Conservation (phyloP, 2,113 vertebrate genomes). For the Megaleporinus macrocephalus region DNA sequence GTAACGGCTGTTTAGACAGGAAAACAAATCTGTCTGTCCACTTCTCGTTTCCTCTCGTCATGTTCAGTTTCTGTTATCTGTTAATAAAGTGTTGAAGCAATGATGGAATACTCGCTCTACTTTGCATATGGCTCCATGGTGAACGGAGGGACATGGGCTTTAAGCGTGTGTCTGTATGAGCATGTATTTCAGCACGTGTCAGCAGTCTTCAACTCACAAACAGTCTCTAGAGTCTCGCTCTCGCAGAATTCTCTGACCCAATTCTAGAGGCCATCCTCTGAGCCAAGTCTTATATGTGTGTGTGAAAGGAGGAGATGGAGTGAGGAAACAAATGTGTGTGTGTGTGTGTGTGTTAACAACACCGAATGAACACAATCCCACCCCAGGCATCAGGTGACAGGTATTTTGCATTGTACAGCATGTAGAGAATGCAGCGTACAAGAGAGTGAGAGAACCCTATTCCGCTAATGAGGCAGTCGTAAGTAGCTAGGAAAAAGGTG, state of each 20-base stretch:
- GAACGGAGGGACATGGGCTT: slow-evolving; percentile 11
- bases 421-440: too few relatives aligned
- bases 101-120: slow-evolving; percentile 47
- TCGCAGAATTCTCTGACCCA: slow-evolving; percentile 56
- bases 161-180: slow-evolving; percentile 6
- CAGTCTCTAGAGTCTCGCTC: slow-evolving; percentile 45
- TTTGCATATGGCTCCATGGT: slow-evolving; percentile 41
- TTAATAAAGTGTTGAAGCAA: slow-evolving; percentile 29
- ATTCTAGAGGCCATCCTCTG: slow-evolving; percentile 40
- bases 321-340: slow-evolving; percentile 9
- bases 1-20: too few relatives aligned
- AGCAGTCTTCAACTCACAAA: slow-evolving; percentile 40
- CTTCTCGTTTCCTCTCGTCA: neutral
- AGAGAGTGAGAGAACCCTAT: too few relatives aligned
- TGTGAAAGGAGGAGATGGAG: slow-evolving; percentile 12
- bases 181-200: slow-evolving; percentile 7
- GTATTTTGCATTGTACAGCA: too few relatives aligned
- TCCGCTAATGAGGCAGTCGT: too few relatives aligned
- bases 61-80: slow-evolving; percentile 27
- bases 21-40: neutral
- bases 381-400: too few relatives aligned
- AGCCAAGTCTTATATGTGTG: slow-evolving; percentile 46
- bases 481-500: too few relatives aligned
- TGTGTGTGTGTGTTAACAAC: slow-evolving; percentile 18
- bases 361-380: too few relatives aligned